phyloP scores from a whole-genome alignment of 2,888 invertebrate species.

The Drepana falcataria region DNA sequence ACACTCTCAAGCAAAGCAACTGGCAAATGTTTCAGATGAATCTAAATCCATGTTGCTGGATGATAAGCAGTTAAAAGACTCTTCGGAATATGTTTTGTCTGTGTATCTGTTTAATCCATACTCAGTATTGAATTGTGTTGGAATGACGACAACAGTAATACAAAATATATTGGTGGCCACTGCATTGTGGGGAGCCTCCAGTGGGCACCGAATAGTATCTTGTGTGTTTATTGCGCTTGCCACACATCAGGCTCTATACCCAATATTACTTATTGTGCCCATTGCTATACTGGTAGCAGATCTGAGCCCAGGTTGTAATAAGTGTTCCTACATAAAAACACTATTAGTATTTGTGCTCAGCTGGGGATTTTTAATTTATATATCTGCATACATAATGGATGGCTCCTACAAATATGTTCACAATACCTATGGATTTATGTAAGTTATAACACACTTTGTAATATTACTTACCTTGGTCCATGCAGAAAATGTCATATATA shows the following conservation, averaged over 20 bases:
- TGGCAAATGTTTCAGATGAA: conserved; percentile 78
- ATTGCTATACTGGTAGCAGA: conserved; percentile 84
- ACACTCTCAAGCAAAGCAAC: conserved; percentile 72
- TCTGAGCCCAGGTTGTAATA: conserved; percentile 66
- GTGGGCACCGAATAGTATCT: conserved; percentile 80
- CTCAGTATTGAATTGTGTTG: conserved; percentile 90
- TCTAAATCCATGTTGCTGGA: conserved; percentile 73
- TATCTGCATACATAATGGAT: conserved; percentile 81
- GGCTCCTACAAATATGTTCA: conserved; percentile 82
- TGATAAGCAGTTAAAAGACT: conserved; percentile 77
- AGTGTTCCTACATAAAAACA: conserved; percentile 70
- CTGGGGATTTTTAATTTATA: conserved; percentile 75
- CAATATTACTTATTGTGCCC: conserved; percentile 90
- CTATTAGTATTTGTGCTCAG: conserved; percentile 72
- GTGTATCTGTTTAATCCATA: conserved; percentile 94
- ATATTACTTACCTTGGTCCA: background rate
- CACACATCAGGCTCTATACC: conserved; percentile 90
- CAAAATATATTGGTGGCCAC: conserved; percentile 90
- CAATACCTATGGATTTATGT: conserved; percentile 91
- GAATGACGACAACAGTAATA: conserved; percentile 93
- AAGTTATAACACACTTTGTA: conserved; percentile 42
- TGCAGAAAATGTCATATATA: too few relatives aligned
- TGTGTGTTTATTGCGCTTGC: conserved; percentile 86
- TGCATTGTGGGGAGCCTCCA: conserved; percentile 84
- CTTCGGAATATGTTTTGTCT: conserved; percentile 84